A percentile compares a stretch with the other conserved stretches of the same genome.
phyloP scores from a whole-genome alignment of 1,140 invertebrate genomes.

The Drosophila santomea region DNA sequence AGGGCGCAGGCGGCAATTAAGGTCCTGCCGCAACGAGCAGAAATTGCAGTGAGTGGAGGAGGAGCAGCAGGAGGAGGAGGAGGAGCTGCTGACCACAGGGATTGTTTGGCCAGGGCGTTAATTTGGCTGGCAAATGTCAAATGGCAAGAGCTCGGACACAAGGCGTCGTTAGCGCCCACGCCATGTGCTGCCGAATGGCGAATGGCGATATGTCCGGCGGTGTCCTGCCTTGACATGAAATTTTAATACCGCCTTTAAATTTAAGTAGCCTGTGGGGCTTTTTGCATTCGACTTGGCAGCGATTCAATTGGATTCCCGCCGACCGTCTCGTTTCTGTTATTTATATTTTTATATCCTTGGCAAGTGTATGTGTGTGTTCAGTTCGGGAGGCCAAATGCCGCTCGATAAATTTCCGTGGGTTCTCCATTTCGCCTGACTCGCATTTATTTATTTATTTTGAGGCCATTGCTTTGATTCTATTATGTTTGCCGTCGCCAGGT shows the following conservation, averaged over 20 bases:
- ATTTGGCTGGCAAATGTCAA: conserved; percentile 59
- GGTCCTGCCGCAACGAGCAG: conserved; percentile 18
- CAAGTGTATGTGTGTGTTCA: conserved; percentile 21
- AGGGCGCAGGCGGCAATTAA: conserved; percentile 38
- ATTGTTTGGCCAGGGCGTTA: conserved; percentile 36
- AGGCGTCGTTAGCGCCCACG: conserved; percentile 66
- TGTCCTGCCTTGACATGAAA: conserved; percentile 62
- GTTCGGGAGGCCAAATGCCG: conserved; percentile 31
- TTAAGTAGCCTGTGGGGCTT: conserved; percentile 58
- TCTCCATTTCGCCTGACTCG: conserved; percentile 17
- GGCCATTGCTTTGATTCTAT: conserved; percentile 68
- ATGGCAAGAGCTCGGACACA: conserved; percentile 29
- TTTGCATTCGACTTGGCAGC: conserved; percentile 61
- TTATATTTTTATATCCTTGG: conserved; percentile 63
- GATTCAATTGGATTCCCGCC: conserved; percentile 54
- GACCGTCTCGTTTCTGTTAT: conserved; percentile 23
- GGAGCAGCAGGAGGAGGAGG: not conserved
- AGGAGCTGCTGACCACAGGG: conserved; percentile 36
- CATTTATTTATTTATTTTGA: conserved; percentile 73
- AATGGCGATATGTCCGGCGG: conserved; percentile 19
- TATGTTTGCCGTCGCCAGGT: conserved; percentile 43
- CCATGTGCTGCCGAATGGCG: conserved; percentile 26
- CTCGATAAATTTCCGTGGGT: conserved; percentile 57
- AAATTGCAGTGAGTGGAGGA: conserved; percentile 21
- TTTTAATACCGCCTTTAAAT: conserved; percentile 71